Evolutionary conservation across 2,113 vertebrate genomes (phyloP).

Genomic region (Pomatostomus ruficeps): DNA sequence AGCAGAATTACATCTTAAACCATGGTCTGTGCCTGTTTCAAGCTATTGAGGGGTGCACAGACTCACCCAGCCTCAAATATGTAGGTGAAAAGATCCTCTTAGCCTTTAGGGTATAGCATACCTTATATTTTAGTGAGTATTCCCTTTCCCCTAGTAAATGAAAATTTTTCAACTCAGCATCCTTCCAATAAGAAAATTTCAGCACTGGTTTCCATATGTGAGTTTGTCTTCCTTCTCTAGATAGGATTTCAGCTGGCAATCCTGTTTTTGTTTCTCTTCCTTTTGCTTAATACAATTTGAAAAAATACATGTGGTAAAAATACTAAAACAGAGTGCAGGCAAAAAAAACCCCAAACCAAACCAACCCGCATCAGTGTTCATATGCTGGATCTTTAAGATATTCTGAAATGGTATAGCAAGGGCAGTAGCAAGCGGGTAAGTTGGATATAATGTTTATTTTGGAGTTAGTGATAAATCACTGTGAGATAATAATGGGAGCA

Average conservation of each 20-base stretch:
- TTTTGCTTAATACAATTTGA: neutral
- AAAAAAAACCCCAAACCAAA: accelerated
- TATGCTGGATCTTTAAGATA: slow-evolving; percentile 33
- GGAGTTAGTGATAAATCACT: slow-evolving; percentile 69
- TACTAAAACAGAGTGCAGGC: neutral
- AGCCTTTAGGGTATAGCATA: neutral
- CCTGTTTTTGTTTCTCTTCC: neutral
- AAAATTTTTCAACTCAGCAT: neutral
- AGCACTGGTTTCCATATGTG: neutral
- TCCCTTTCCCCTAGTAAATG: neutral
- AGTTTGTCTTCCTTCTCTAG: neutral
- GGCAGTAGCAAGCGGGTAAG: slow-evolving; percentile 34
- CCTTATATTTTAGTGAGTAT: neutral
- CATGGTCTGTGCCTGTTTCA: neutral
- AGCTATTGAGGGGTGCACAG: neutral
- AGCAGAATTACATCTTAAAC: neutral
- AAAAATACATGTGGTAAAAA: neutral
- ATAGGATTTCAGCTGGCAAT: neutral
- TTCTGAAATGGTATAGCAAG: slow-evolving; percentile 29
- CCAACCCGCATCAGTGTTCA: neutral
- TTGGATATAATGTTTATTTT: slow-evolving; percentile 52
- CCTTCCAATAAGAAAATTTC: neutral
- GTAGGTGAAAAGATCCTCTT: neutral
- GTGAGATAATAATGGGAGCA: slow-evolving; percentile 65
- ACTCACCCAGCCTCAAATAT: neutral